A percentile compares a stretch with the other conserved stretches of the same genome.
These are phyloP conservation scores for Linnaemya vulpina DNA, from an alignment of 2,888 invertebrate genomes.

Conservation along the genomic window DNA sequence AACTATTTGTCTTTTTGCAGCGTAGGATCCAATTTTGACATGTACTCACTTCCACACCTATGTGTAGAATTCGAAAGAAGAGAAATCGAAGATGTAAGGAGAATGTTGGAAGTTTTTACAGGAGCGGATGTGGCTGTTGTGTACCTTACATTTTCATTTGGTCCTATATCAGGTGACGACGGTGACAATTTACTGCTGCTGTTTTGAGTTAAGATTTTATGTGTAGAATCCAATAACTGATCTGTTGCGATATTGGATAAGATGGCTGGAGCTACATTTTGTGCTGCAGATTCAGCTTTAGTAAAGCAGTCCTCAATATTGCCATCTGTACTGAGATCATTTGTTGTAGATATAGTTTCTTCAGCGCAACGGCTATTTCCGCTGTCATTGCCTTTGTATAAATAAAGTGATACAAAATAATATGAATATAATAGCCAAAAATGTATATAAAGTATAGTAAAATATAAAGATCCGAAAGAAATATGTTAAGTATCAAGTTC, in stretches of 20 bases:
- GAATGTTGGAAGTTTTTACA: constrained; percentile 51
- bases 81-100: constrained; percentile 49
- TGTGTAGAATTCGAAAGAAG: constrained; percentile 49
- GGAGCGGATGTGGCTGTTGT: constrained; percentile 54
- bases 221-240: constrained; percentile 44
- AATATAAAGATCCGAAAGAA: not conserved
- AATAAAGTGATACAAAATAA: not conserved
- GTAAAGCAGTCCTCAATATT: constrained; percentile 56
- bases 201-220: constrained; percentile 42
- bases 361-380: constrained; percentile 33
- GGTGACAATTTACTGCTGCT: constrained; percentile 34
- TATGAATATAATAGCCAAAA: not conserved
- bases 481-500: not conserved
- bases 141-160: constrained; percentile 26
- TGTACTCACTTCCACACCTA: constrained; percentile 56
- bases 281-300: constrained; percentile 32
- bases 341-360: constrained; percentile 39
- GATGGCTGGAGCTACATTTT: constrained; percentile 40
- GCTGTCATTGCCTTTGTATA: constrained; percentile 43
- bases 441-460: not conserved
- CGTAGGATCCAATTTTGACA: constrained; percentile 36
- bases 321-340: constrained; percentile 51
- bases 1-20: constrained; percentile 55
- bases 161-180: constrained; percentile 48
- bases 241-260: constrained; percentile 48